These are phyloP conservation scores for Copsychus sechellarum DNA, from an alignment of 2,113 vertebrate species.

Conservation along the genomic window DNA sequence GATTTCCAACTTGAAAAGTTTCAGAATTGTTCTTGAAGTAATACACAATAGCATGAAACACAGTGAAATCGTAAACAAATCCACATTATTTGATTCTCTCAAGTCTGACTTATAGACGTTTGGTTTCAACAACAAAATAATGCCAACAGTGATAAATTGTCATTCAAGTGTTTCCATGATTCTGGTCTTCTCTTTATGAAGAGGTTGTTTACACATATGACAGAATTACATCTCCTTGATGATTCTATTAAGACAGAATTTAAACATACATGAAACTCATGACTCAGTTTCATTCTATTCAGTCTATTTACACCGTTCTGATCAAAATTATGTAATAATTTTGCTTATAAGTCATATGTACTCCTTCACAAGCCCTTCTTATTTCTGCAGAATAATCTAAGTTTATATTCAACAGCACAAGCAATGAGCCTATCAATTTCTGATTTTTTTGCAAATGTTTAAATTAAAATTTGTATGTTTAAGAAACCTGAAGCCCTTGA, in stretches of 20 bases:
- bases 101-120: not conserved
- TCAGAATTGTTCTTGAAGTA: not conserved
- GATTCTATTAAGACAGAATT: not conserved
- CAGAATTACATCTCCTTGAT: not conserved
- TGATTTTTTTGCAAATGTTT: not conserved
- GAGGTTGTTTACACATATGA: not conserved
- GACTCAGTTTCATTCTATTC: not conserved
- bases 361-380: not conserved
- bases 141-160: slow-evolving; percentile 1
- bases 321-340: too few relatives aligned
- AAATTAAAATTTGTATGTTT: not conserved
- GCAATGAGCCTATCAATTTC: not conserved
- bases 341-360: not conserved
- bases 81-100: slow-evolving; percentile 23
- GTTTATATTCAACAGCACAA: not conserved
- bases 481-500: not conserved
- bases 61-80: slow-evolving; percentile 24
- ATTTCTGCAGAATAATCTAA: not conserved
- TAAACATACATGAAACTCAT: not conserved
- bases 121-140: slow-evolving; percentile 30
- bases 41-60: not conserved
- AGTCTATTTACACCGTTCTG: not conserved
- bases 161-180: not conserved
- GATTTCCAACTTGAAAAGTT: not conserved
- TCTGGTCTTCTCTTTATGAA: not conserved